Conservation (phyloP, 2,797 vertebrate genomes). For the Gallinago stenura region DNA sequence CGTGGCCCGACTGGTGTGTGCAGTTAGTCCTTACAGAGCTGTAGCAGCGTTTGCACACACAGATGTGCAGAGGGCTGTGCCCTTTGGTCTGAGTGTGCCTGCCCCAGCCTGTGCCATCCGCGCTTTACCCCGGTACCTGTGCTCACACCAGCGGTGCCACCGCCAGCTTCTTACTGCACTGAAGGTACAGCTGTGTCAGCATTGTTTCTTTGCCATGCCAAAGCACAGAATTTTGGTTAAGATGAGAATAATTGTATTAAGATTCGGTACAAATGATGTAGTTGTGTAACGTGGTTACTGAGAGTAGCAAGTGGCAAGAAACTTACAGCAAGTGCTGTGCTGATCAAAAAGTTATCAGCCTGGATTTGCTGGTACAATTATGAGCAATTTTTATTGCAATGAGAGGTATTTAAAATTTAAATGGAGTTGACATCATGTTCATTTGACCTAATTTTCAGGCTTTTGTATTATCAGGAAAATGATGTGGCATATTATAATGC, state of each 20-base stretch:
- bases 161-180: neutral
- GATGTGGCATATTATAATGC: neutral
- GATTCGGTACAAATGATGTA: neutral
- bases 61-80: neutral
- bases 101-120: neutral
- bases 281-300: neutral
- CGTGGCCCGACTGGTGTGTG: neutral
- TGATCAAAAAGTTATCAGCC: neutral
- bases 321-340: neutral
- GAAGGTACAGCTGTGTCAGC: neutral
- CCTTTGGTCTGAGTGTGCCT: neutral
- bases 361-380: constrained; percentile 9
- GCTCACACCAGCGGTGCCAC: neutral
- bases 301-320: neutral
- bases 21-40: neutral
- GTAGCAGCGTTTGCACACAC: neutral
- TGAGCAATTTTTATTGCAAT: neutral
- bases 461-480: constrained; percentile 6
- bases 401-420: constrained; percentile 39
- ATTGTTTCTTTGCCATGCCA: neutral
- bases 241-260: neutral
- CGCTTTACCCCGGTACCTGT: neutral
- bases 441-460: constrained; percentile 40
- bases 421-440: constrained; percentile 15
- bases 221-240: neutral